A percentile compares a stretch with the other conserved stretches of the same genome.
Conservation (phyloP, 2,888 invertebrate genomes). For the Octodonta nipae region DNA sequence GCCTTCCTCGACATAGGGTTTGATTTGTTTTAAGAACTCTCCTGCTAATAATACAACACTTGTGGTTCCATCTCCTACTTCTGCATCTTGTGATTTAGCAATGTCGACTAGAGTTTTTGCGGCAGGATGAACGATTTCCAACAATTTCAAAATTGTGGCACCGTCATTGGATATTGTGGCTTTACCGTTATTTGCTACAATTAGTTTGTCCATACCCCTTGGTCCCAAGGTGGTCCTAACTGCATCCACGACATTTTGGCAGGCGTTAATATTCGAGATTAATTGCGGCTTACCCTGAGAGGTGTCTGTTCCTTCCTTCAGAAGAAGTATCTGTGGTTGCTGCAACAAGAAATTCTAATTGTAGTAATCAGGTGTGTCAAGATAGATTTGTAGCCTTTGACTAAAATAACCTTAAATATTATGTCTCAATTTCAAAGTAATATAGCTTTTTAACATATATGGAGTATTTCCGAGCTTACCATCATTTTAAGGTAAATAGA, state of each 20-base stretch:
- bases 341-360: constrained; percentile 37
- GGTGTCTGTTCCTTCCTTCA: constrained; percentile 95
- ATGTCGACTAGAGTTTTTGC: constrained; percentile 96
- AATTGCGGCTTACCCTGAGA: constrained; percentile 92
- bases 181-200: constrained; percentile 73
- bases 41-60: constrained; percentile 92
- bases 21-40: constrained; percentile 87
- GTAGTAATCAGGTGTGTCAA: too few relatives aligned
- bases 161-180: constrained; percentile 98
- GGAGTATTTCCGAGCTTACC: too few relatives aligned
- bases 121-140: constrained; percentile 96
- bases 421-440: too few relatives aligned
- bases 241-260: constrained; percentile 87
- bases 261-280: constrained; percentile 94
- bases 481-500: too few relatives aligned
- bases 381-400: too few relatives aligned
- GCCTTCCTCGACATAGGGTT: constrained; percentile 92
- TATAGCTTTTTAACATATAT: too few relatives aligned
- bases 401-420: too few relatives aligned
- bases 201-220: constrained; percentile 97
- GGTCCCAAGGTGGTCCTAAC: constrained; percentile 96
- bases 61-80: constrained; percentile 98
- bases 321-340: constrained; percentile 94
- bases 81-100: constrained; percentile 96
- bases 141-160: constrained; percentile 94